phyloP scores from a whole-genome alignment of 1,140 invertebrate genomes.

The Acromyrmex heyeri region DNA sequence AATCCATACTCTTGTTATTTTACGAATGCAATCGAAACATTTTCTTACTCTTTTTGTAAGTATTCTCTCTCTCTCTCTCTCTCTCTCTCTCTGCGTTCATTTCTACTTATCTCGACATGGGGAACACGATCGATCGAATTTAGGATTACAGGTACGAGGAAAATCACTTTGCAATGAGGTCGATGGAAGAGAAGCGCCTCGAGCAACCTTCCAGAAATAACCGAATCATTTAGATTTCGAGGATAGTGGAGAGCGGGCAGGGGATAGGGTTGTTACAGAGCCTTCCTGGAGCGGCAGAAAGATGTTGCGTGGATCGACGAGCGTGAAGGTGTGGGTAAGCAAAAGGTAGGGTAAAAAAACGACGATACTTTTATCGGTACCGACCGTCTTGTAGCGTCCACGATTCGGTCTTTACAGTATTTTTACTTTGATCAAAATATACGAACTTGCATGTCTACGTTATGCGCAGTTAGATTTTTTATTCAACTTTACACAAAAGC shows the following conservation, averaged over 20 bases:
- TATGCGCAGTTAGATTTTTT: not conserved
- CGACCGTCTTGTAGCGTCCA: conserved; percentile 53
- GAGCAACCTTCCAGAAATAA: conserved; percentile 76
- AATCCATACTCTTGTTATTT: conserved; percentile 46
- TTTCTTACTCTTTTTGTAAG: conserved; percentile 41
- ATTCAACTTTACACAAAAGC: not conserved
- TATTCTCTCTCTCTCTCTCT: not conserved
- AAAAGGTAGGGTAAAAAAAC: conserved; percentile 44
- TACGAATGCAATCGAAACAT: conserved; percentile 19
- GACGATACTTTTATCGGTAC: conserved; percentile 75
- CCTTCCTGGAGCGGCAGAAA: conserved; percentile 41
- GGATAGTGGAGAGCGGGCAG: conserved; percentile 52
- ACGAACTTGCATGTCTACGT: conserved; percentile 37
- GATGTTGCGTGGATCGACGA: conserved; percentile 64
- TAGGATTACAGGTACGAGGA: conserved; percentile 75
- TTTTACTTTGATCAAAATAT: conserved; percentile 71
- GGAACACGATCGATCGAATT: conserved; percentile 74
- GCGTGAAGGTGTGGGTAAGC: conserved; percentile 34
- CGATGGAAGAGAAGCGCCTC: conserved; percentile 72
- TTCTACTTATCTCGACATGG: conserved; percentile 43
- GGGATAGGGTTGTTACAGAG: conserved; percentile 54
- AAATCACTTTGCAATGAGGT: conserved; percentile 76
- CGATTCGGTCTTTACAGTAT: conserved; percentile 52
- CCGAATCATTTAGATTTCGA: conserved; percentile 78
- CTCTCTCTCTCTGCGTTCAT: not conserved